Evolutionary conservation across 1,140 invertebrate species (phyloP), one percentile per base, ranked within the genome.

Genomic region (Zophobas atratus): DNA sequence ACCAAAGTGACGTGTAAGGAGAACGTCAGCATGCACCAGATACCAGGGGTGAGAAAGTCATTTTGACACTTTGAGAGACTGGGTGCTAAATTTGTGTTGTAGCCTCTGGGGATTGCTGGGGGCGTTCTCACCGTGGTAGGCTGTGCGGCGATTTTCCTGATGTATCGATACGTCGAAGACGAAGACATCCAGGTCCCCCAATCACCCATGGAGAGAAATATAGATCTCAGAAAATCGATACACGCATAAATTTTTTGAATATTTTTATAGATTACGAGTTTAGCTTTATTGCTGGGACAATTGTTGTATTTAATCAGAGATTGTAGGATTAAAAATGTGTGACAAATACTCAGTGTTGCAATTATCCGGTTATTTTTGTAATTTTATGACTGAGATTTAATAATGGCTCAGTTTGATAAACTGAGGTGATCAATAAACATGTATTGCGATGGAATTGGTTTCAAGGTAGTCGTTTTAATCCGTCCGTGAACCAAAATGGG

Each of bases 161-260:
- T 73, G 71, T 73, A 73, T 49, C 49, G 71, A 1, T 73, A 73
- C 36, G 51, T 73, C 1, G 49, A 73, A 35, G 71, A 73, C 43
- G 71, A 73, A 0, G 49, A 73, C 0, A 6, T 1, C 3, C 33
- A 53, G 32, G 39, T 6, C 20, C 71, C 71, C 1, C 60, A 67
- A 43, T 43, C 60, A n/a, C 35, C 71, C 5, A 36, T 43, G 36
- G 39, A 55, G 6, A 32, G 55, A 41, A 41, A 56, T 20, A 73
- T 73, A 56, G 55, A 73, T 55, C 32, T 43, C 35, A 73, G 71
- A 49, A 73, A 73, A 39, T 73, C 71, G 6, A 73, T 73, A 6
- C 71, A 73, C 34, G 71, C 71, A 1, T 73, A 56, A 73, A 35
- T 36, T 8, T 39, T 56, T 51, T 51, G 49, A 6, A 51, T 20